Evolutionary conservation across 2,888 invertebrate genomes (phyloP).

Genomic region (Sesia apiformis): DNA sequence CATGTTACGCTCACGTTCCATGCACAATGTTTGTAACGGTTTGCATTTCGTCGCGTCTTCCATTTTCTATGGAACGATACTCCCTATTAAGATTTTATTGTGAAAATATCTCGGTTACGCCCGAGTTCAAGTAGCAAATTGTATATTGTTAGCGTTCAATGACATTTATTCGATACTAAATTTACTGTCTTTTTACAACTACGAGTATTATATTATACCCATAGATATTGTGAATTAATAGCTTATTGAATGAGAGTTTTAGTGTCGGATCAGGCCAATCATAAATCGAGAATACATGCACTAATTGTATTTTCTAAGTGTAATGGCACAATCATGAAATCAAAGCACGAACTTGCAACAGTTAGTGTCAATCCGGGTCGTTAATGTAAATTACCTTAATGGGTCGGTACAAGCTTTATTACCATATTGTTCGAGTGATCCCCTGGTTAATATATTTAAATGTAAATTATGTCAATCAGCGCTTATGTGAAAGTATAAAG

Average conservation of each 20-base stretch:
- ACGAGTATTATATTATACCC: no score
- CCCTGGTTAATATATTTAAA: no score
- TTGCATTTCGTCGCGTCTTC: constrained; percentile 15
- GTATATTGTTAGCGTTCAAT: constrained; percentile 38
- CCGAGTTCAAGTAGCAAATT: constrained; percentile 37
- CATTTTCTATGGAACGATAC: constrained; percentile 46
- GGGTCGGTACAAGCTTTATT: background rate
- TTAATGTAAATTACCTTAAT: background rate
- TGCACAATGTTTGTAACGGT: constrained; percentile 57
- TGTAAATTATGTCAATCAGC: background rate
- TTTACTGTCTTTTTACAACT: no score
- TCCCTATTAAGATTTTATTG: constrained; percentile 33
- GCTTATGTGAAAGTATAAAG: no score
- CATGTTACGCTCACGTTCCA: constrained; percentile 48
- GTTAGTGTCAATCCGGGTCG: constrained; percentile 11
- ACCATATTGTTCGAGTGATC: background rate
- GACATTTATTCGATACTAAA: constrained; percentile 19
- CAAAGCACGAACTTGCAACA: constrained; percentile 16
- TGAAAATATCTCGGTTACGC: constrained; percentile 37
- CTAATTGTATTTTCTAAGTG: constrained; percentile 12
- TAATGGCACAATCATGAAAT: constrained; percentile 14
- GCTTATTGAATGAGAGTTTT: background rate
- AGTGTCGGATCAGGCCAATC: background rate
- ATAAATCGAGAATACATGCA: background rate
- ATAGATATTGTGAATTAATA: no score